Evolutionary conservation across 2,888 invertebrate genomes (phyloP).

Genomic region (Myopa tessellatipennis): DNA sequence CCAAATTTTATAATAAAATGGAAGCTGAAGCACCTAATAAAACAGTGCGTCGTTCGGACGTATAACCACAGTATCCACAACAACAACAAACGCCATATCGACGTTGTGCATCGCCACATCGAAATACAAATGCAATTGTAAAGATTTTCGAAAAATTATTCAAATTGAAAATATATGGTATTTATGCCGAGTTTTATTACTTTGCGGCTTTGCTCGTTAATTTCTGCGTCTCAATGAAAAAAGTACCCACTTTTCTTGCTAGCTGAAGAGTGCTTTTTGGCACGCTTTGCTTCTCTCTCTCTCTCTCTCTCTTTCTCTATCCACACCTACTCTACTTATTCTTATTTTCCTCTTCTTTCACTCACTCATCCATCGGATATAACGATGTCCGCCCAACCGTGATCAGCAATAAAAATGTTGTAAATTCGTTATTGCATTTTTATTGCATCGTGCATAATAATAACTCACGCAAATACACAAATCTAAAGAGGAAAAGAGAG

Average conservation of each 20-base stretch:
- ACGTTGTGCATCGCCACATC: neutral
- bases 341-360: neutral
- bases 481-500: too few species aligned
- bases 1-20: too few species aligned
- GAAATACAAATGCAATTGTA: neutral
- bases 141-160: constrained; percentile 9
- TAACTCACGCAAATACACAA: neutral
- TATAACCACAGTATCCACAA: neutral
- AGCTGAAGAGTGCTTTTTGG: neutral
- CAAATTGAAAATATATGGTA: neutral
- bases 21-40: too few species aligned
- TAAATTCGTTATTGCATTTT: neutral
- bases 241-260: constrained; percentile 13
- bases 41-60: too few species aligned
- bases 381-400: constrained; percentile 5
- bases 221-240: neutral
- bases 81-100: neutral
- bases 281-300: too few species aligned
- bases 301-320: too few species aligned
- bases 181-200: neutral
- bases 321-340: neutral
- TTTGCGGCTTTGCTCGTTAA: constrained; percentile 10
- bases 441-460: constrained; percentile 6
- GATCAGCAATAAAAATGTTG: constrained; percentile 18
- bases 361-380: neutral